These are phyloP conservation scores for Drosophila bocqueti DNA, from an alignment of 1,140 invertebrate genomes.

Conservation along the genomic window DNA sequence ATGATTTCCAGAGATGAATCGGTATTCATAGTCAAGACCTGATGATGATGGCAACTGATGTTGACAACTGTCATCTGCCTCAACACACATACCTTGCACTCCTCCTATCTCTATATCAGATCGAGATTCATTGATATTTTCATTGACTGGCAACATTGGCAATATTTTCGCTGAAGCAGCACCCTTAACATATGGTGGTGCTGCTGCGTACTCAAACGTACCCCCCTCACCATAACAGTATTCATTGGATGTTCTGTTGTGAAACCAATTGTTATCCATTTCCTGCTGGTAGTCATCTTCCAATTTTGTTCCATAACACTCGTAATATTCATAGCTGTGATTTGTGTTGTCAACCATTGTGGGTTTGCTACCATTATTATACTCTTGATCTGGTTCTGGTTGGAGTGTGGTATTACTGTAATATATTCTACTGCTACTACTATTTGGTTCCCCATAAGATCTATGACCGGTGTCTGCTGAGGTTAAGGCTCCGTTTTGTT, in stretches of 20 bases:
- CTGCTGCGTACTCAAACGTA: conserved; percentile 83
- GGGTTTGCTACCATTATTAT: conserved; percentile 15
- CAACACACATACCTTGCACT: conserved; percentile 63
- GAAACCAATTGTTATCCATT: conserved; percentile 45
- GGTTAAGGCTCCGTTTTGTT: conserved; percentile 93
- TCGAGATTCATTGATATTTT: conserved; percentile 37
- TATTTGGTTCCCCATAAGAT: conserved; percentile 85
- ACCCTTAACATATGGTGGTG: conserved; percentile 86
- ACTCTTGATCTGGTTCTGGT: conserved; percentile 19
- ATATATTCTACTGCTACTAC: conserved; percentile 33
- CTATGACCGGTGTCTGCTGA: conserved; percentile 92
- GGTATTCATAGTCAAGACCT: conserved; percentile 18
- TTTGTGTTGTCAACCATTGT: conserved; percentile 24
- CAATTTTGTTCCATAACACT: conserved; percentile 14
- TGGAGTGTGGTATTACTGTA: conserved; percentile 12
- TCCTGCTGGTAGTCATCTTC: conserved; percentile 13
- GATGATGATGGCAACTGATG: conserved; percentile 39
- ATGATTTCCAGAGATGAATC: conserved; percentile 34
- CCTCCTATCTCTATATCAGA: not conserved
- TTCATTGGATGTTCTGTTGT: conserved; percentile 22
- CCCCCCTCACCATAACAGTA: conserved; percentile 13
- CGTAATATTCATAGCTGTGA: conserved; percentile 29
- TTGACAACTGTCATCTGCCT: conserved; percentile 74
- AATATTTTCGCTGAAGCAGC: conserved; percentile 49
- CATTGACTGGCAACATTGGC: conserved; percentile 43